Evolutionary conservation across 1,140 invertebrate genomes (phyloP).

Genomic region (Lamellibrachia luymesi): DNA sequence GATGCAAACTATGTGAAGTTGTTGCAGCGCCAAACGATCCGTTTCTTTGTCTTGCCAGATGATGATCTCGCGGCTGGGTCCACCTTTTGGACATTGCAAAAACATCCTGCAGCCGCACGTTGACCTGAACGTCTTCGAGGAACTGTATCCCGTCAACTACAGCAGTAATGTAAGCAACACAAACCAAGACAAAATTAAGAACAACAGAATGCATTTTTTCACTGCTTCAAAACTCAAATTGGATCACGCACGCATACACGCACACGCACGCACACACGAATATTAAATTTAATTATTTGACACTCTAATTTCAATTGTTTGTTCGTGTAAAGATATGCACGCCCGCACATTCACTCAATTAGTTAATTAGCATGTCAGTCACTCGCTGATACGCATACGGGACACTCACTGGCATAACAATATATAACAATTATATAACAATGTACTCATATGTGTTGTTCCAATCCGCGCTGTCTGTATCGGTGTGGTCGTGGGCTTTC

Average conservation of each 20-base stretch:
- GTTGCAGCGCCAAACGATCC: background rate
- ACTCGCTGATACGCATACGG: too few relatives aligned
- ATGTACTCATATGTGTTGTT: background rate
- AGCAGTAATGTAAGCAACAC: background rate
- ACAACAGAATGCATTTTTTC: background rate
- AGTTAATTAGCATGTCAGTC: too few relatives aligned
- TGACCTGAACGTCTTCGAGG: constrained; percentile 12
- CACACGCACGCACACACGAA: too few relatives aligned
- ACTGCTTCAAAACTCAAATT: background rate
- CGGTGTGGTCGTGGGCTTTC: background rate
- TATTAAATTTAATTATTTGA: too few relatives aligned
- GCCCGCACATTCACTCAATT: background rate
- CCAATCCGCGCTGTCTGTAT: background rate
- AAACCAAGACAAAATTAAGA: background rate
- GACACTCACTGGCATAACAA: too few relatives aligned
- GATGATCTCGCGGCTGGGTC: background rate
- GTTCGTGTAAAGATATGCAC: background rate
- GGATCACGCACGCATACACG: too few relatives aligned
- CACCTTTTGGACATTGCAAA: background rate
- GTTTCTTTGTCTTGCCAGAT: background rate
- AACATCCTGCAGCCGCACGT: background rate
- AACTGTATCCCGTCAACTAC: constrained; percentile 15
- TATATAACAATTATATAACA: background rate
- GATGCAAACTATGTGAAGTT: too few relatives aligned
- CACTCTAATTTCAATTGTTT: too few relatives aligned